A percentile compares a stretch with the other conserved stretches of the same genome.
Evolutionary conservation across 2,113 vertebrate species (phyloP).

Genomic region (Bombycilla garrulus): DNA sequence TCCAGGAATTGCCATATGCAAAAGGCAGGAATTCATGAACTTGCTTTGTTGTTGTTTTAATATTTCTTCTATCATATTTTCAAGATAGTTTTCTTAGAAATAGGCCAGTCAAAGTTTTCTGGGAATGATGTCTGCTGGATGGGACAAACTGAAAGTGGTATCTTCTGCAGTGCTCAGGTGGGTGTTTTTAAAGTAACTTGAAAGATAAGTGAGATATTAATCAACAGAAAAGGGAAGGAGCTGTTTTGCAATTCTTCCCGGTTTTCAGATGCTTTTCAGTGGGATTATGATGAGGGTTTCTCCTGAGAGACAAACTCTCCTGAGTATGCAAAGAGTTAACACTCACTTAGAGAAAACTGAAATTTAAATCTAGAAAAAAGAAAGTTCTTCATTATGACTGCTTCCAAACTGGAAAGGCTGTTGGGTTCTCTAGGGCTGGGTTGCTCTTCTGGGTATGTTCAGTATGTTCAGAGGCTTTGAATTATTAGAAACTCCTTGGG

Average conservation of each 20-base stretch:
- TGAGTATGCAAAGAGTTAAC: neutral
- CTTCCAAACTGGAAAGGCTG: neutral
- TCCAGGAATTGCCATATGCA: slow-evolving; percentile 75
- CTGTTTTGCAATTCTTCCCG: neutral
- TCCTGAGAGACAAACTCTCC: neutral
- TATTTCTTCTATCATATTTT: neutral
- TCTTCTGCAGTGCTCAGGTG: neutral
- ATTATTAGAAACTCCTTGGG: neutral
- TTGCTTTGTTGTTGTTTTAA: neutral
- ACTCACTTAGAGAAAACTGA: neutral
- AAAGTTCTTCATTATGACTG: neutral
- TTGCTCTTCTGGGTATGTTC: neutral
- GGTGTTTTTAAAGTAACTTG: neutral
- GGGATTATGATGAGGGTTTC: neutral
- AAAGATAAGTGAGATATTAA: neutral
- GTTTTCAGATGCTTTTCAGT: neutral
- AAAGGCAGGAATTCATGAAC: slow-evolving; percentile 71
- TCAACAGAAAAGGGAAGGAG: neutral
- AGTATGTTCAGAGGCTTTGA: neutral
- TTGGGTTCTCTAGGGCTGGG: neutral
- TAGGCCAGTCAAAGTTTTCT: neutral
- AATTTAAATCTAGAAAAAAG: neutral
- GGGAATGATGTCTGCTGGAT: neutral
- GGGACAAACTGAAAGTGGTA: neutral
- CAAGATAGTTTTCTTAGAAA: neutral